Conservation (phyloP, 2,888 invertebrate species). For the Lasioglossum figueresi region DNA sequence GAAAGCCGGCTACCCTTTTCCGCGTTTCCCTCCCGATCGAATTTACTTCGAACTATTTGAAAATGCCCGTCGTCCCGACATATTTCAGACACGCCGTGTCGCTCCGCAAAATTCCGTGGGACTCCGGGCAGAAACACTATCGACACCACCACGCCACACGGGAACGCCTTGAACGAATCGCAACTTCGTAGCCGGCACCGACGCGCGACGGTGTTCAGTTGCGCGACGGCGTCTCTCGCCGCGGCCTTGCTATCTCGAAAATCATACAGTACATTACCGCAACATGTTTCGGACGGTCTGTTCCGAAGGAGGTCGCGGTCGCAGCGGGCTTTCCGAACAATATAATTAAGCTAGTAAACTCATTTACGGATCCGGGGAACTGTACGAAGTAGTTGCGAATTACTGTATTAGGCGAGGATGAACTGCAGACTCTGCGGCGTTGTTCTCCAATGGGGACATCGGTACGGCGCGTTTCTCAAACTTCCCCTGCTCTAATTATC, state of each 20-base stretch:
- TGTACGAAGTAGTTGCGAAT: slow-evolving; percentile 19
- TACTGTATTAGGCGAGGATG: slow-evolving; percentile 19
- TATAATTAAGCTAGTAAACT: slow-evolving; percentile 45
- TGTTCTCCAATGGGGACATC: not conserved
- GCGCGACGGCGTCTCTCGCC: not conserved
- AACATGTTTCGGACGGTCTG: not conserved
- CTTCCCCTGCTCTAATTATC: not conserved
- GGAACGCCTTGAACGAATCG: not conserved
- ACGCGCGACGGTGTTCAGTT: slow-evolving; percentile 1
- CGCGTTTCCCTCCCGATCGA: not conserved
- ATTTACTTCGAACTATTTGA: not conserved
- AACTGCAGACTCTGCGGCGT: not conserved
- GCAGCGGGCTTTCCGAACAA: slow-evolving; percentile 6
- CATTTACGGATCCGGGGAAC: slow-evolving; percentile 33
- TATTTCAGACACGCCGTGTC: not conserved
- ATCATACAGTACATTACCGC: slow-evolving; percentile 19
- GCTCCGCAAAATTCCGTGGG: not conserved
- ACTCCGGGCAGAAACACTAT: not conserved
- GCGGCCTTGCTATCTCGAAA: not conserved
- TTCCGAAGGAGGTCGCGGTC: not conserved
- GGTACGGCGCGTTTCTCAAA: not conserved
- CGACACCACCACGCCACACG: not conserved
- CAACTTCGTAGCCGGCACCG: not conserved
- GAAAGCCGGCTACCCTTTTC: not conserved
- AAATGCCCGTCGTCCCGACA: not conserved